Base-by-base conservation (phyloP, 2,113 vertebrate species). In the Chascanopsetta lugubris region DNA sequence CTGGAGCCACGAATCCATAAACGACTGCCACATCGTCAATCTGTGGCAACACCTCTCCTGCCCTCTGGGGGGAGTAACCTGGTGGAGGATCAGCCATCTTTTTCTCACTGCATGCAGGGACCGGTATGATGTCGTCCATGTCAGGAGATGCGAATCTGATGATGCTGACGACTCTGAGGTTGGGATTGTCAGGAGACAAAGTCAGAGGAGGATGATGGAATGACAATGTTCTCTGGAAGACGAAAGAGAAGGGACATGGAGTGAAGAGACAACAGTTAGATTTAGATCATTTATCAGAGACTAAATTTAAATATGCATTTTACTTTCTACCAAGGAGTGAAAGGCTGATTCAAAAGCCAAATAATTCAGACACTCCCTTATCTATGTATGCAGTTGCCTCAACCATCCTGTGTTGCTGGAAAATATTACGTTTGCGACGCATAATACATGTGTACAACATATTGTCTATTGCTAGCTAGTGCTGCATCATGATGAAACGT, bases 1-100 rank as follows among this genome's bases (percentile, higher is more conserved):
- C 47, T 1, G 3, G 0, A 4, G 2, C 24, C 2, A 85, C 15
- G 58, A 18, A 54, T n/a, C 65, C 73, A 6, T 90, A 90, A 25
- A 79, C 67, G 2, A 51, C 0, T 0, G 67, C 29, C 1, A 1
- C 12, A 34, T 80, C 24, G 17, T 72, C 67, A 0, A 13, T 22
- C 10, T 36, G 27, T 12, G 11, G 22, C 0, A 32, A 47, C 11
- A n/a, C n/a, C n/a, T 2, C 4, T 10, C 18, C 29, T 0, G 18
- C 5, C 8, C 36, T 17, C 46, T 82, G 79, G 0, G 13, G 27
- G 11, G 46, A 20, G 26, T 84, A 81, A 1, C 18, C 10, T 15
- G 36, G 26, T 5, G 68, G 65, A 4, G 32, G 32, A 25, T 15
- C 5, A 8, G 11, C 8, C 2, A 5, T 12, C 1, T 2, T 6